A percentile compares a stretch with the other conserved stretches of the same genome.
Conservation (phyloP, 2,113 vertebrate genomes). For the Phylloscopus trochiloides region DNA sequence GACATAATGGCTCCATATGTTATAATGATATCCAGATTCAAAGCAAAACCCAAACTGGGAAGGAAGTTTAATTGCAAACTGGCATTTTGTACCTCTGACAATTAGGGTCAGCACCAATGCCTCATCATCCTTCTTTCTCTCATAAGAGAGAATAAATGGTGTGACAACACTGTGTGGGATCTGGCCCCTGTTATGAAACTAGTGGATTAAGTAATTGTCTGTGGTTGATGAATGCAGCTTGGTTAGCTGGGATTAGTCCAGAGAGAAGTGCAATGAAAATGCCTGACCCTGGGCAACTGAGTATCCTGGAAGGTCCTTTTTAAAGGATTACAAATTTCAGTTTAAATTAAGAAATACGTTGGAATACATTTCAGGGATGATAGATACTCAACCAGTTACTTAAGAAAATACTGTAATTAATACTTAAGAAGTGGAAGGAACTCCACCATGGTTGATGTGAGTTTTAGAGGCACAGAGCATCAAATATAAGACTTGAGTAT, state of each 20-base stretch:
- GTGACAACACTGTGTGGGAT: neutral
- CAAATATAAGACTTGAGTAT: neutral
- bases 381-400: neutral
- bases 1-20: neutral
- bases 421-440: neutral
- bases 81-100: neutral
- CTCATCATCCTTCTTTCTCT: neutral
- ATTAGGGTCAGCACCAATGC: neutral
- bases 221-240: neutral
- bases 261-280: neutral
- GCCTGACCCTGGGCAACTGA: neutral
- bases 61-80: neutral
- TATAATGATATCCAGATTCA: neutral
- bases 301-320: neutral
- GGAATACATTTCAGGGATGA: neutral
- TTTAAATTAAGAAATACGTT: neutral
- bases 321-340: neutral
- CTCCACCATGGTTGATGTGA: fast-evolving
- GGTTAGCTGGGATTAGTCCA: neutral
- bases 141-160: neutral
- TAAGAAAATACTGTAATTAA: neutral
- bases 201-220: constrained; percentile 1
- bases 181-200: neutral
- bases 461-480: neutral
- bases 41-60: neutral